Evolutionary conservation across 2,888 invertebrate species (phyloP).

Genomic region (Polietes domitor): DNA sequence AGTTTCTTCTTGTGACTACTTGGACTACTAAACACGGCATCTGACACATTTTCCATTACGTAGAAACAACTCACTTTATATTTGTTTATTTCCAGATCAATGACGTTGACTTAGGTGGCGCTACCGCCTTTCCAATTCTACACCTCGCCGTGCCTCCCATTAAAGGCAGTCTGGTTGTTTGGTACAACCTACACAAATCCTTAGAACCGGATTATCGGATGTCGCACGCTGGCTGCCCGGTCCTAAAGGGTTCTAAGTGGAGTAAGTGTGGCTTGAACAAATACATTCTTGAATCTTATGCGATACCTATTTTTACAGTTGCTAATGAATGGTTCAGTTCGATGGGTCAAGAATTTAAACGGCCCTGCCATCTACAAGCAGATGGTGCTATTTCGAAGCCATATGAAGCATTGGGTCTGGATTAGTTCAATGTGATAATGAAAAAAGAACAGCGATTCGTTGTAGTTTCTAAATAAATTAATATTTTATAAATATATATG

Average conservation of each 20-base stretch:
- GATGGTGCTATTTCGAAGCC: constrained; percentile 2
- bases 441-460: no score
- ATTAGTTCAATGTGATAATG: no score
- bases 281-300: neutral
- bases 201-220: constrained; percentile 94
- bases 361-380: constrained; percentile 82
- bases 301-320: constrained; percentile 80
- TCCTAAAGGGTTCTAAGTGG: constrained; percentile 96
- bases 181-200: constrained; percentile 93
- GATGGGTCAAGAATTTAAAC: constrained; percentile 89
- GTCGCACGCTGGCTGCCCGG: constrained; percentile 96
- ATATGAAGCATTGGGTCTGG: neutral
- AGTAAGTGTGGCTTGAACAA: constrained; percentile 82
- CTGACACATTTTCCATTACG: no score
- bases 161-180: constrained; percentile 94
- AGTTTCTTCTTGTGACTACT: no score
- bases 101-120: constrained; percentile 88
- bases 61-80: no score
- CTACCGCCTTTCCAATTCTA: constrained; percentile 95
- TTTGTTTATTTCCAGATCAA: constrained; percentile 49
- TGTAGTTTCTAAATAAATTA: no score
- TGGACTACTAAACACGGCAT: no score
- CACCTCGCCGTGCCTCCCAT: constrained; percentile 91
- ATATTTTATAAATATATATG: no score
- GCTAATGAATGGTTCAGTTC: constrained; percentile 95